Conservation (phyloP, 2,113 vertebrate species). For the Motacilla alba region DNA sequence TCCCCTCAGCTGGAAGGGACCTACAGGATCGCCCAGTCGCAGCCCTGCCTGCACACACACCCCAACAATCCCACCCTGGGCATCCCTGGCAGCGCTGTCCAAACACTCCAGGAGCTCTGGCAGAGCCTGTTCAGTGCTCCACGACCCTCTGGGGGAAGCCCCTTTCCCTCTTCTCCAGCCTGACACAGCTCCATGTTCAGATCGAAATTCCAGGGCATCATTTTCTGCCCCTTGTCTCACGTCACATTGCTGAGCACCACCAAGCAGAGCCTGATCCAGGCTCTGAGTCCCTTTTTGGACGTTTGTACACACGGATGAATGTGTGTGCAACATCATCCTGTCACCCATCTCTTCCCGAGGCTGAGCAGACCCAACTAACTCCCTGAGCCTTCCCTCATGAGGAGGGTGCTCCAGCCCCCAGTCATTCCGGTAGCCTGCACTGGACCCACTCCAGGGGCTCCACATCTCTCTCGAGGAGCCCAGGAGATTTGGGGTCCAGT, state of each 20-base stretch:
- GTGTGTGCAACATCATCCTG: too few species aligned
- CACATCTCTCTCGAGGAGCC: not conserved
- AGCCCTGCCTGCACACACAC: rapidly evolving
- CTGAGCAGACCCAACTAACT: not conserved
- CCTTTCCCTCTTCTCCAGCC: not conserved
- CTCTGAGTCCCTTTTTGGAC: too few species aligned
- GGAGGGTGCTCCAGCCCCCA: not conserved
- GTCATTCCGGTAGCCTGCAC: not conserved
- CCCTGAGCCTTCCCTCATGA: not conserved
- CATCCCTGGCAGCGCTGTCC: not conserved
- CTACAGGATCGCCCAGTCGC: not conserved
- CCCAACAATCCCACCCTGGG: not conserved
- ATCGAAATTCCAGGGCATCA: not conserved
- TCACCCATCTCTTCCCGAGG: not conserved
- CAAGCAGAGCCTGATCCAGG: not conserved
- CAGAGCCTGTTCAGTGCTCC: not conserved
- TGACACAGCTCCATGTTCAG: not conserved
- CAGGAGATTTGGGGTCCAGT: not conserved
- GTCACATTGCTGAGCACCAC: not conserved
- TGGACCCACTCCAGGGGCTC: not conserved
- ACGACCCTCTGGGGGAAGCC: not conserved
- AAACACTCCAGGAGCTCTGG: not conserved
- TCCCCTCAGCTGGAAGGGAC: not conserved
- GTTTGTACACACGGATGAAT: not conserved
- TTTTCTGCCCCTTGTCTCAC: not conserved